Conservation (phyloP, 1,140 invertebrate species). For the Diuraphis noxia region DNA sequence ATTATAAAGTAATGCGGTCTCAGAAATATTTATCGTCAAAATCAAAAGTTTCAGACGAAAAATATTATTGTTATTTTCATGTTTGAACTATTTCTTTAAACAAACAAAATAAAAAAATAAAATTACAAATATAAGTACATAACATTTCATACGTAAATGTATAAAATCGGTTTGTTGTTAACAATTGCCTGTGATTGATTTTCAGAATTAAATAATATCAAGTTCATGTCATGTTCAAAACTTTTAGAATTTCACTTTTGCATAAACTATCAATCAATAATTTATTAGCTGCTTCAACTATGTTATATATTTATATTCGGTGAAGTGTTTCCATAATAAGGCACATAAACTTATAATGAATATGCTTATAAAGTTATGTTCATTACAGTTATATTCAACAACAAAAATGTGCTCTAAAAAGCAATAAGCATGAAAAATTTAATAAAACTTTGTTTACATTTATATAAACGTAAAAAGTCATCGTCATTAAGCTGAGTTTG, state of each 20-base stretch:
- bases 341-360: background rate
- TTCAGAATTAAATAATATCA: background rate
- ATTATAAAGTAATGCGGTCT: background rate
- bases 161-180: background rate
- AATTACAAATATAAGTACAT: background rate
- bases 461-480: background rate
- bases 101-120: background rate
- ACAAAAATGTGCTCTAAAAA: background rate
- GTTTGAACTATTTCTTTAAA: background rate
- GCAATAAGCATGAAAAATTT: background rate
- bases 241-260: background rate
- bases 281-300: background rate
- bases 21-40: conserved; percentile 18
- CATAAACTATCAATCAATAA: background rate
- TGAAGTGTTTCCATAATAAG: background rate
- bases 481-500: background rate
- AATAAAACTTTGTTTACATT: background rate
- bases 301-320: background rate
- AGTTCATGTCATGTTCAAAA: background rate
- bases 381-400: background rate
- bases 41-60: background rate
- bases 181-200: background rate
- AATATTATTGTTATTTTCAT: background rate
- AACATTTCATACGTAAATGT: too few relatives aligned
- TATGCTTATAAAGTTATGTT: background rate